phyloP scores from a whole-genome alignment of 1,140 invertebrate species.

The Coboldia fuscipes region DNA sequence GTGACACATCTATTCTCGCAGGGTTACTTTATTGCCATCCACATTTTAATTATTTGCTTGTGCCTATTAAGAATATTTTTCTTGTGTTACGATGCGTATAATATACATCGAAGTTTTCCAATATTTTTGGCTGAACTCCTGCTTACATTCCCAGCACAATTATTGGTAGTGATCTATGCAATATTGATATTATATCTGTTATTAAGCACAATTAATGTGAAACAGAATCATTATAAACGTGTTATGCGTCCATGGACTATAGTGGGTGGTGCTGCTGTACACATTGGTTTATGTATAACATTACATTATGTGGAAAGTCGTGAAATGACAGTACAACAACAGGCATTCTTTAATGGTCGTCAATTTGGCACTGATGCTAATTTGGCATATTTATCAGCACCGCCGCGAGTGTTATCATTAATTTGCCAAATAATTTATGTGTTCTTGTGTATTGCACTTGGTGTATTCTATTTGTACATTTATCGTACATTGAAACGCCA shows the following conservation, averaged over 20 bases:
- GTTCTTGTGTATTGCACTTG: slow-evolving; percentile 52
- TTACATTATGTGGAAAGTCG: slow-evolving; percentile 50
- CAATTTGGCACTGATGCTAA: background rate
- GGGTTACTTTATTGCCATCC: slow-evolving; percentile 65
- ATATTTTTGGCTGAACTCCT: slow-evolving; percentile 60
- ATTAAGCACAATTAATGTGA: slow-evolving; percentile 42
- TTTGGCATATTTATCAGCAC: slow-evolving; percentile 6
- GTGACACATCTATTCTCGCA: slow-evolving; percentile 56
- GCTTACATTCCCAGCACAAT: slow-evolving; percentile 59
- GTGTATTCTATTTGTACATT: slow-evolving; percentile 63
- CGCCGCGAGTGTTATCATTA: slow-evolving; percentile 36
- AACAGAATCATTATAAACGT: slow-evolving; percentile 37
- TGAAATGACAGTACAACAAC: slow-evolving; percentile 9
- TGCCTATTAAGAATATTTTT: slow-evolving; percentile 65
- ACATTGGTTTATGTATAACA: slow-evolving; percentile 53
- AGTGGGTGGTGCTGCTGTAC: slow-evolving; percentile 43
- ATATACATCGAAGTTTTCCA: slow-evolving; percentile 52
- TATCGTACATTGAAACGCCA: slow-evolving; percentile 46
- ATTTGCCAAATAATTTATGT: slow-evolving; percentile 67
- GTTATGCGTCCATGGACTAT: slow-evolving; percentile 52
- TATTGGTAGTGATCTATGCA: slow-evolving; percentile 65
- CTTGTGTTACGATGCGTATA: slow-evolving; percentile 76
- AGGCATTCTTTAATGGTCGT: slow-evolving; percentile 9
- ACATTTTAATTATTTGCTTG: slow-evolving; percentile 55
- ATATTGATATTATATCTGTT: slow-evolving; percentile 66